Conservation (phyloP, 2,797 vertebrate genomes). For the Aselliscus stoliczkanus region DNA sequence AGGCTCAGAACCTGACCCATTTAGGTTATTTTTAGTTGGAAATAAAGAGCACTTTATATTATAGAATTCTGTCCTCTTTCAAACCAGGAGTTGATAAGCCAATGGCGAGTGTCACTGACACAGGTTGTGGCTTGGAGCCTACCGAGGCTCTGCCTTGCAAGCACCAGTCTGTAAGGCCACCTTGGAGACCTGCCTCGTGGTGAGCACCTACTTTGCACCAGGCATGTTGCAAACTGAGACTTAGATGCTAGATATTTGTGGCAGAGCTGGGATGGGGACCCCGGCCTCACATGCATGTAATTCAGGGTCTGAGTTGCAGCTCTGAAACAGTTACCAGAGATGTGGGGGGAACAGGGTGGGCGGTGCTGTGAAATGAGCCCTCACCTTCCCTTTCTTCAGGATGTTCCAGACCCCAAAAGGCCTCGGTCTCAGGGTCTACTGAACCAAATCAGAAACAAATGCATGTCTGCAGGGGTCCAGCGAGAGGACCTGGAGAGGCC, state of each 20-base stretch:
- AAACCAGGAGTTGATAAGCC: neutral
- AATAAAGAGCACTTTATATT: neutral
- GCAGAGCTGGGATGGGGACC: neutral
- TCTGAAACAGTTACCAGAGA: neutral
- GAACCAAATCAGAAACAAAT: too few species aligned
- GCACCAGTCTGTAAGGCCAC: neutral
- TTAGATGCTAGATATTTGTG: fast-evolving
- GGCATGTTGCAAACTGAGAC: neutral
- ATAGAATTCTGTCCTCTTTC: neutral
- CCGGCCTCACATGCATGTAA: neutral
- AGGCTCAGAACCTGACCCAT: neutral
- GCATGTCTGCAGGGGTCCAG: fast-evolving
- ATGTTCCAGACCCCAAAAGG: neutral
- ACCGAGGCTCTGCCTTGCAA: neutral
- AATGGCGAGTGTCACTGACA: fast-evolving
- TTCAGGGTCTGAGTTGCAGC: neutral
- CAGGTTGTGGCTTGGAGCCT: neutral
- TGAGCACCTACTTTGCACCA: neutral
- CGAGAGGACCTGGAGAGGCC: neutral
- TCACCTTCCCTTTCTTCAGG: neutral
- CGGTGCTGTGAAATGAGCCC: neutral
- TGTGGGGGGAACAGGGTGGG: fast-evolving
- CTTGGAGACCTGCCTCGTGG: too few species aligned
- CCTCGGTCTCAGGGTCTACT: neutral
- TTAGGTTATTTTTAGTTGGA: neutral